phyloP scores from a whole-genome alignment of 2,113 vertebrate species.

The Benitochromis conjunctus region DNA sequence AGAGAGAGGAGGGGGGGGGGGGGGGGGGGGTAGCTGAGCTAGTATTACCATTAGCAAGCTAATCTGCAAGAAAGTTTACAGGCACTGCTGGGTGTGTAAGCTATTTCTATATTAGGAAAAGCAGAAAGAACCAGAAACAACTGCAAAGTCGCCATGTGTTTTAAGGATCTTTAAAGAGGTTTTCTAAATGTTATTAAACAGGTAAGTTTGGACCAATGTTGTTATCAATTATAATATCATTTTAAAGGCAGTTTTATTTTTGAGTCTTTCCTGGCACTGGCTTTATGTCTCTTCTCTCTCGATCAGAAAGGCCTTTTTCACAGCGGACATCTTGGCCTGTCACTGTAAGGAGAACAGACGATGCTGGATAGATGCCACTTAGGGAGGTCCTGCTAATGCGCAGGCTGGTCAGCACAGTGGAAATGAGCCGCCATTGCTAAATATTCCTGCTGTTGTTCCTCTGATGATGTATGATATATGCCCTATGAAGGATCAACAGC shows the following conservation, averaged over 20 bases:
- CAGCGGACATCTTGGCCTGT: not conserved
- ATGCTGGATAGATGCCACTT: not conserved
- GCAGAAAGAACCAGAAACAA: not conserved
- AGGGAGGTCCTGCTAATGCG: not conserved
- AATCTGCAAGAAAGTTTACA: not conserved
- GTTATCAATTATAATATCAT: not conserved
- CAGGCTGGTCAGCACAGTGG: not conserved
- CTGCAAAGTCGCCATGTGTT: not conserved
- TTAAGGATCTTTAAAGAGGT: not conserved
- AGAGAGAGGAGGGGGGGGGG: no score
- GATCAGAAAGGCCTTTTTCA: not conserved
- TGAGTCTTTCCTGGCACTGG: not conserved
- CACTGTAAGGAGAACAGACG: not conserved
- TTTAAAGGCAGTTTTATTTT: not conserved
- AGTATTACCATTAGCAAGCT: not conserved
- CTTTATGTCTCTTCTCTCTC: not conserved
- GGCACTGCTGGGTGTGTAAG: not conserved
- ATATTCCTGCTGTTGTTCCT: not conserved
- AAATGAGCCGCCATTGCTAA: not conserved
- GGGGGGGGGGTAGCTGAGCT: not conserved
- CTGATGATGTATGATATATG: not conserved
- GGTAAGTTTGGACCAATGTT: not conserved
- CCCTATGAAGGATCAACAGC: not conserved
- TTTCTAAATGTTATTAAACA: not conserved
- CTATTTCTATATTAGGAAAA: not conserved